These are phyloP conservation scores for Serilophus lunatus DNA, from an alignment of 2,113 vertebrate genomes.

Conservation along the genomic window DNA sequence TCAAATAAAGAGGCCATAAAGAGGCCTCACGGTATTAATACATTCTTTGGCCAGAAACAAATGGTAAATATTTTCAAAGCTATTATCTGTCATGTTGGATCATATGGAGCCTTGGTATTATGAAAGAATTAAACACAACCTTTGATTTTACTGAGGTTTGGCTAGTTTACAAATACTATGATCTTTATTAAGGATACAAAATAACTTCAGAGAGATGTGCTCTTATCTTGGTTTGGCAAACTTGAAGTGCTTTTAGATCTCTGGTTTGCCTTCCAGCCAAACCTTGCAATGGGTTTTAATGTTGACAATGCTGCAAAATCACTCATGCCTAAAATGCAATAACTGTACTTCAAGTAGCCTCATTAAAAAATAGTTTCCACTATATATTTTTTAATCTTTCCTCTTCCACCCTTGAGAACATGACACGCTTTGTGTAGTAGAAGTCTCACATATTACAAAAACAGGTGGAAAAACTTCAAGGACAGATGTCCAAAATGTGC, in stretches of 20 bases:
- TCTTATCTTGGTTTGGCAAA: slow-evolving; percentile 68
- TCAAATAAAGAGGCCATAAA: slow-evolving; percentile 10
- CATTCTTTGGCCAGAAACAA: slow-evolving; percentile 36
- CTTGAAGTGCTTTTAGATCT: slow-evolving; percentile 39
- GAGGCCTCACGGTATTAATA: not conserved
- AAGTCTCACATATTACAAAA: not conserved
- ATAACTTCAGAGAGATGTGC: slow-evolving; percentile 59
- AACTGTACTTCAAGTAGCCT: slow-evolving; percentile 31
- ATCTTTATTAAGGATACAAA: slow-evolving; percentile 58
- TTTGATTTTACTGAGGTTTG: slow-evolving; percentile 68
- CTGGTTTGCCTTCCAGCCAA: slow-evolving; percentile 54
- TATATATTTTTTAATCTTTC: slow-evolving; percentile 24
- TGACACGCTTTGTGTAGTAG: not conserved
- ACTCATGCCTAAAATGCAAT: slow-evolving; percentile 42
- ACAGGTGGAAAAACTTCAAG: not conserved
- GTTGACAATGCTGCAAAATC: slow-evolving; percentile 48
- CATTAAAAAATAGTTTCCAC: slow-evolving; percentile 42
- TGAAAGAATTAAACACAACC: slow-evolving; percentile 45
- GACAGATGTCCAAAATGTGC: not conserved
- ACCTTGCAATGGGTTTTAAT: slow-evolving; percentile 16
- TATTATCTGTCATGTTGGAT: slow-evolving; percentile 49
- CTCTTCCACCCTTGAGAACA: not conserved
- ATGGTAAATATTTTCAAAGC: slow-evolving; percentile 42
- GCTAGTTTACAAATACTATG: slow-evolving; percentile 41
- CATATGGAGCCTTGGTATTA: slow-evolving; percentile 36